These are phyloP conservation scores for Hemistola chrysoprasaria DNA, from an alignment of 2,888 invertebrate species.

Conservation along the genomic window DNA sequence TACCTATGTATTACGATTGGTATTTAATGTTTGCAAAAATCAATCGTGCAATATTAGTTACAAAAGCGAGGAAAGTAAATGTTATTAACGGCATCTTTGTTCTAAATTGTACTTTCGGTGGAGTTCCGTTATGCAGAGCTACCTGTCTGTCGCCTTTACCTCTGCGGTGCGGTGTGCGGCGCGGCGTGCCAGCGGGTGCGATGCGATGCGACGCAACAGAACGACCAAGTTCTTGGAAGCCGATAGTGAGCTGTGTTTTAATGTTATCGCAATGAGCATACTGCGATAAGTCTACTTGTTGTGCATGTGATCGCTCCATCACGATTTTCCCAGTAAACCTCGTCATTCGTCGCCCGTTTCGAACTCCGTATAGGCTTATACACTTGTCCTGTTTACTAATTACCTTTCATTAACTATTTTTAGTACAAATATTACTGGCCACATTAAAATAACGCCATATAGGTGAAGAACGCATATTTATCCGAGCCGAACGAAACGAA, in stretches of 20 bases:
- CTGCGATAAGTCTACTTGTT: constrained; percentile 70
- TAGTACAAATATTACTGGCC: too few relatives aligned
- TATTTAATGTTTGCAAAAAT: too few relatives aligned
- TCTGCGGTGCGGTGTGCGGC: constrained; percentile 9
- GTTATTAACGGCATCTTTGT: constrained; percentile 62
- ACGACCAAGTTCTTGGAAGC: constrained; percentile 70
- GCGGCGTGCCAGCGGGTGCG: constrained; percentile 24
- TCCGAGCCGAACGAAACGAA: too few relatives aligned
- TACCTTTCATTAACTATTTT: background rate
- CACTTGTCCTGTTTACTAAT: constrained; percentile 5
- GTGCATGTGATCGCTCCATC: constrained; percentile 57
- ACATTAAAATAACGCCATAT: too few relatives aligned
- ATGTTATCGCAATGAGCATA: constrained; percentile 74
- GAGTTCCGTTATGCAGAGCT: constrained; percentile 65
- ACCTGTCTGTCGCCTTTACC: constrained; percentile 69
- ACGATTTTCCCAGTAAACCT: constrained; percentile 59
- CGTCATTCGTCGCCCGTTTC: constrained; percentile 47
- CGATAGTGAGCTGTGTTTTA: constrained; percentile 74
- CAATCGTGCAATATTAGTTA: too few relatives aligned
- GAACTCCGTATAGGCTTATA: constrained; percentile 17
- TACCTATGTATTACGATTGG: too few relatives aligned
- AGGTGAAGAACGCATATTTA: too few relatives aligned
- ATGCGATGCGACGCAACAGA: too few relatives aligned
- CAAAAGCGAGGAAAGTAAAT: constrained; percentile 58
- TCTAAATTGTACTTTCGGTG: constrained; percentile 64